Conservation (phyloP, 2,113 vertebrate species). For the Paratilapia polleni region DNA sequence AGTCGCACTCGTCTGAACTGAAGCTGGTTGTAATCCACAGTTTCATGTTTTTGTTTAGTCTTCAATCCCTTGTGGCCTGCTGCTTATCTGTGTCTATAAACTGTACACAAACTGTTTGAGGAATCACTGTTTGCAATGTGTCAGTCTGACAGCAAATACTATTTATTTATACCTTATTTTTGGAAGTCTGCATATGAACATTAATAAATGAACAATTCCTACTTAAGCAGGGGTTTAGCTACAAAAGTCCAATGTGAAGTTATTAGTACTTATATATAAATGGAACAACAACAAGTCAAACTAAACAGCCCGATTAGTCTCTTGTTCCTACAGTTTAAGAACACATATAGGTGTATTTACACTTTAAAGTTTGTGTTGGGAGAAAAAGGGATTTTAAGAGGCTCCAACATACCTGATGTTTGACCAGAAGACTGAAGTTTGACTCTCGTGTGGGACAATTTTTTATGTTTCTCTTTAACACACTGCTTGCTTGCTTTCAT, state of each 20-base stretch:
- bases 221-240: not conserved
- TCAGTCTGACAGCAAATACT: not conserved
- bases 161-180: not conserved
- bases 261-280: not conserved
- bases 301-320: too few species aligned
- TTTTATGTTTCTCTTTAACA: not conserved
- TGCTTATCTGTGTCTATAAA: not conserved
- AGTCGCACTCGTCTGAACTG: conserved; percentile 53
- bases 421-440: not conserved
- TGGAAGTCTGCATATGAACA: not conserved
- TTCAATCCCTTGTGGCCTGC: conserved; percentile 6
- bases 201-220: not conserved
- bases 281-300: not conserved
- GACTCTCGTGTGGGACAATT: not conserved
- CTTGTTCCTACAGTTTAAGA: not conserved
- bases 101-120: not conserved
- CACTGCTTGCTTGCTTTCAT: not conserved
- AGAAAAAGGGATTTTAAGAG: not conserved
- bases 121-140: not conserved
- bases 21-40: conserved; percentile 39
- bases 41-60: conserved; percentile 48
- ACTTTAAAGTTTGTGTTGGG: not conserved
- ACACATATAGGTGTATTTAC: not conserved
- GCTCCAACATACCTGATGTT: not conserved
- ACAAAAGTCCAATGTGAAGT: not conserved